Evolutionary conservation across 2,888 invertebrate species (phyloP).

Genomic region (Calliphora vomitoria): DNA sequence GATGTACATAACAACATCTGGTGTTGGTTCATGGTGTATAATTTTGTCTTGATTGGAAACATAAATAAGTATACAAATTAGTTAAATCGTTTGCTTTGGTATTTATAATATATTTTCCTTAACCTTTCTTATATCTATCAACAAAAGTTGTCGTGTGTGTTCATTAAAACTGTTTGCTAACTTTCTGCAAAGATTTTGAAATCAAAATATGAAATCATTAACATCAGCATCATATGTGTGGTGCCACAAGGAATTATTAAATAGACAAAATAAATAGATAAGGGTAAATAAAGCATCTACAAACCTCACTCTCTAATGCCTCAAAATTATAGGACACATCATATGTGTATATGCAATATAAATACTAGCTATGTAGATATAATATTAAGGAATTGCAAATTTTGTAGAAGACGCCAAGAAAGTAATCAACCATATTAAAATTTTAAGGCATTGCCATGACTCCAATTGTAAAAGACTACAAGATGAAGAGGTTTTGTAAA

Average conservation of each 20-base stretch:
- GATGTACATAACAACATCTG: not conserved
- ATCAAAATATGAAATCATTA: not conserved
- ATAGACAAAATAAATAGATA: too few relatives aligned
- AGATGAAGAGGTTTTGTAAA: too few relatives aligned
- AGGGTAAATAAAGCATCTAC: too few relatives aligned
- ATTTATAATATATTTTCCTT: not conserved
- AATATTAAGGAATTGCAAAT: too few relatives aligned
- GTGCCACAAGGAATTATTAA: too few relatives aligned
- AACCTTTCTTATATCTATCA: not conserved
- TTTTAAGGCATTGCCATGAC: not conserved
- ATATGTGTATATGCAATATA: too few relatives aligned
- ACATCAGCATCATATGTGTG: too few relatives aligned
- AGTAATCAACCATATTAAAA: not conserved
- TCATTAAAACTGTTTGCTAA: not conserved
- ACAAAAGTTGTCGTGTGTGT: not conserved
- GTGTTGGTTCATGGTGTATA: not conserved
- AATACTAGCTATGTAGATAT: too few relatives aligned
- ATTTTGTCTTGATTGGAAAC: not conserved
- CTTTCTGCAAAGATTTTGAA: not conserved
- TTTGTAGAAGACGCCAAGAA: not conserved
- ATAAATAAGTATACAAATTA: not conserved
- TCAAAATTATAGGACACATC: too few relatives aligned
- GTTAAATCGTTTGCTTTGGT: not conserved
- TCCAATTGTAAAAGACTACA: not conserved
- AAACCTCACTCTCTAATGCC: too few relatives aligned